These are phyloP conservation scores for Argynnis bischoffii DNA, from an alignment of 2,888 invertebrate genomes.

Conservation along the genomic window DNA sequence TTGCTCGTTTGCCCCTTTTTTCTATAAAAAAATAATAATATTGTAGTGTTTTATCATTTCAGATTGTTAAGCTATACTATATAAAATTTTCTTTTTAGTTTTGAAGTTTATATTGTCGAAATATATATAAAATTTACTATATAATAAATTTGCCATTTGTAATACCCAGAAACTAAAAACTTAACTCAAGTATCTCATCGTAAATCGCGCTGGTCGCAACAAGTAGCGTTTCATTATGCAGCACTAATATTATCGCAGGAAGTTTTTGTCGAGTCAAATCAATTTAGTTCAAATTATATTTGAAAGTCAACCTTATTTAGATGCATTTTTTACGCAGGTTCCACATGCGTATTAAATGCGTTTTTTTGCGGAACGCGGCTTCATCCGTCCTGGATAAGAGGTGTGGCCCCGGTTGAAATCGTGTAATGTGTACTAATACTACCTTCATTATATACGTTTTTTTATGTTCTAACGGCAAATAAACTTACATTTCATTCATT, in stretches of 20 bases:
- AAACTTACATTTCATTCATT: too few species aligned
- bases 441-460: not conserved
- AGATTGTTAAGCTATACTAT: too few species aligned
- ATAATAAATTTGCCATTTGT: too few species aligned
- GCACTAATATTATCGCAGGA: not conserved
- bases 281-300: slow-evolving; percentile 18
- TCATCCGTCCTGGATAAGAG: slow-evolving; percentile 31
- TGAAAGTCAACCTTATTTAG: slow-evolving; percentile 16
- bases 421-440: slow-evolving; percentile 4
- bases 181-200: too few species aligned
- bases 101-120: too few species aligned
- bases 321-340: slow-evolving; percentile 9
- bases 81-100: too few species aligned
- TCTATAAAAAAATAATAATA: too few species aligned
- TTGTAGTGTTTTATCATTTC: too few species aligned
- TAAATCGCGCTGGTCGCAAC: not conserved
- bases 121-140: too few species aligned
- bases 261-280: not conserved
- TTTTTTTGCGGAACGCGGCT: slow-evolving; percentile 29
- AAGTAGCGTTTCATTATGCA: slow-evolving; percentile 1
- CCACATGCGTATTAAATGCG: slow-evolving; percentile 18
- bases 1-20: too few species aligned
- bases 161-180: too few species aligned
- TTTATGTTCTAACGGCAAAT: too few species aligned
- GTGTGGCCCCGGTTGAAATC: slow-evolving; percentile 24